Evolutionary conservation across 2,113 vertebrate species (phyloP).

Genomic region (Fulmarus glacialis): DNA sequence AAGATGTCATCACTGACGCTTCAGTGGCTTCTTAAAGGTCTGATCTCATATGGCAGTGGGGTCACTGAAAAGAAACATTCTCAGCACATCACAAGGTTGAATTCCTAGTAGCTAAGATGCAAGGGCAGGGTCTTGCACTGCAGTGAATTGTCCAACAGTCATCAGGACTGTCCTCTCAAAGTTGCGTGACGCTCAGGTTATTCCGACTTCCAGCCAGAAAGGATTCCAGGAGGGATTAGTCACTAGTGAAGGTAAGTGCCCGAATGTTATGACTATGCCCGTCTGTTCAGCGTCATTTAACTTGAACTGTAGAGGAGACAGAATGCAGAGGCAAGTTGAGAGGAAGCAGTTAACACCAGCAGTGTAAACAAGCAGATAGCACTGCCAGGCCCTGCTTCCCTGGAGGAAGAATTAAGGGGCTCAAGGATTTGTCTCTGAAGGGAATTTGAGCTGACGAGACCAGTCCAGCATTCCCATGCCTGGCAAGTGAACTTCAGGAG

Average conservation of each 20-base stretch:
- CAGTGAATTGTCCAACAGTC: background rate
- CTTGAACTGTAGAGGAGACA: constrained; percentile 41
- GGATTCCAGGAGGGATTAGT: constrained; percentile 53
- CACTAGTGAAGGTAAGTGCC: constrained; percentile 40
- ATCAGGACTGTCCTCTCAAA: background rate
- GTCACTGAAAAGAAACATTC: background rate
- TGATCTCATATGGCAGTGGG: background rate
- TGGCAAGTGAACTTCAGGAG: background rate
- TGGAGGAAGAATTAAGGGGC: constrained; percentile 48
- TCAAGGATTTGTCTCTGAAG: constrained; percentile 24
- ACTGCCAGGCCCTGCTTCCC: constrained; percentile 46
- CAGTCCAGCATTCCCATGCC: background rate
- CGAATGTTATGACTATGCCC: constrained; percentile 48
- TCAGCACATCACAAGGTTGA: background rate
- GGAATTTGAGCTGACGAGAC: constrained; percentile 11
- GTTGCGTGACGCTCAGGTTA: background rate
- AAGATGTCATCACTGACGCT: constrained; percentile 18
- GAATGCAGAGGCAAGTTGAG: constrained; percentile 51
- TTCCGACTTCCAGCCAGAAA: constrained; percentile 21
- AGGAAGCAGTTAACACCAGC: constrained; percentile 64
- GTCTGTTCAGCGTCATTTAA: constrained; percentile 39
- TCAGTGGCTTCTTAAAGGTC: constrained; percentile 6
- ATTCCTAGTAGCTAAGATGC: background rate
- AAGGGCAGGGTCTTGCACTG: background rate
- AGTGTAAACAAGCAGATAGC: constrained; percentile 56